phyloP scores from a whole-genome alignment of 1,140 invertebrate species.

The Archegozetes longisetosus region DNA sequence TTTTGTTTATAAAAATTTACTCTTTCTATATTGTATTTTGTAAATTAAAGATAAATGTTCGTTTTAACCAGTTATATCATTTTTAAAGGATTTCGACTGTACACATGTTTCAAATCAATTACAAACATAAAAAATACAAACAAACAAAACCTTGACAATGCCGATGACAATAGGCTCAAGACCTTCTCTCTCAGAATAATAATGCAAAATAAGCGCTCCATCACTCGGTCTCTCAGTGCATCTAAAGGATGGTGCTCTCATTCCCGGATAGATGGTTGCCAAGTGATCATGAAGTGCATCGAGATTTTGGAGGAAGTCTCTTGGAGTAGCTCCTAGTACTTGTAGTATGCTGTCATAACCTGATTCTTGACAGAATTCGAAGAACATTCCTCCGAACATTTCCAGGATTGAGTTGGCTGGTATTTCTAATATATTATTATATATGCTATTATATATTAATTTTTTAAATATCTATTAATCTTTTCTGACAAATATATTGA shows the following conservation, averaged over 20 bases:
- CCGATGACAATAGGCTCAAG: constrained; percentile 84
- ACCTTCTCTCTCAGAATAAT: constrained; percentile 82
- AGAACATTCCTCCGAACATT: constrained; percentile 81
- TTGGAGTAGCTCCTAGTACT: constrained; percentile 73
- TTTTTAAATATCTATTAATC: too few species aligned
- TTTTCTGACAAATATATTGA: too few species aligned
- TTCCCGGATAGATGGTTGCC: constrained; percentile 77
- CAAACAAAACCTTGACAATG: constrained; percentile 60
- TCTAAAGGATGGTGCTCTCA: constrained; percentile 78
- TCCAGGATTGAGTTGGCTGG: constrained; percentile 77
- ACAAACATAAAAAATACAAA: constrained; percentile 2
- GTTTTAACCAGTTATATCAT: too few species aligned
- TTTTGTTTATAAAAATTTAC: too few species aligned
- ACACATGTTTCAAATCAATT: too few species aligned
- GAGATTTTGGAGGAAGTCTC: constrained; percentile 83
- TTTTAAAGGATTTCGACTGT: too few species aligned
- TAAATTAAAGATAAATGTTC: too few species aligned
- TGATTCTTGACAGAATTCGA: constrained; percentile 84
- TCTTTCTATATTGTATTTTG: too few species aligned
- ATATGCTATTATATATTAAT: too few species aligned
- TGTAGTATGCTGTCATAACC: constrained; percentile 84
- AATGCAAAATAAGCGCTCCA: constrained; percentile 68
- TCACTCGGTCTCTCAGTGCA: constrained; percentile 69
- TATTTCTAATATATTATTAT: too few species aligned
- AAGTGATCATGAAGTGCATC: constrained; percentile 85